Base-by-base conservation (phyloP, 1,140 invertebrate genomes). In the Drosophila nigromelanica region DNA sequence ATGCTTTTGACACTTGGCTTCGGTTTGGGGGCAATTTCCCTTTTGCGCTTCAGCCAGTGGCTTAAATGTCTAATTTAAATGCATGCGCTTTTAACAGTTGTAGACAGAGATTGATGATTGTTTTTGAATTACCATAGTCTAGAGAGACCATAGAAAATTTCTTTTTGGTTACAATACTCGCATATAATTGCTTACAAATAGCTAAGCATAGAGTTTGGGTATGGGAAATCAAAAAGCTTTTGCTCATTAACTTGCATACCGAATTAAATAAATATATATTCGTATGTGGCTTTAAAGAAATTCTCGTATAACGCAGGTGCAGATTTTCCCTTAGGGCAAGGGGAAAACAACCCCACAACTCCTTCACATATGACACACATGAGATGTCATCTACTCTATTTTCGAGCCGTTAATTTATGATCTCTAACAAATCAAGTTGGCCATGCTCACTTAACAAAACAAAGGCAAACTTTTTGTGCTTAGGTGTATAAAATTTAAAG, bases 11-110 rank as follows among this genome's bases (percentile, higher is more conserved):
- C 78, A 79, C 78, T 78, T 78, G 50, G 21, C 14, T 50, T n/a
- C 2, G 33, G 47, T 24, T 58, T 33, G 27, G 58, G 24, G 56
- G 47, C 43, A 59, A 58, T 62, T 47, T 15, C 62, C 50, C 24
- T 18, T 24, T 56, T 47, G 21, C 37, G n/a, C 18, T 39, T 15
- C 45, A 43, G 33, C 42, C 74, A 60, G 55, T 75, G 71, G 59
- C 77, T 91, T 91, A 89, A 91, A 91, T 91, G 89, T 90, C 85
- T 91, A 91, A 91, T 91, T 91, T 91, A 91, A 91, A 91, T 91
- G 89, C 89, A 91, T 91, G 86, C 83, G 79, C 79, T 91, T 81
- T 89, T 89, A 83, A 89, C 80, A 85, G 80, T 76, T 69, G 73
- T 55, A 74, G 89, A 91, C 89, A 91, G 80, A 91, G 89, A 91